Conservation (phyloP, 92 coral and sea anemone genomes). For the Isaurus tuberculatus region DNA sequence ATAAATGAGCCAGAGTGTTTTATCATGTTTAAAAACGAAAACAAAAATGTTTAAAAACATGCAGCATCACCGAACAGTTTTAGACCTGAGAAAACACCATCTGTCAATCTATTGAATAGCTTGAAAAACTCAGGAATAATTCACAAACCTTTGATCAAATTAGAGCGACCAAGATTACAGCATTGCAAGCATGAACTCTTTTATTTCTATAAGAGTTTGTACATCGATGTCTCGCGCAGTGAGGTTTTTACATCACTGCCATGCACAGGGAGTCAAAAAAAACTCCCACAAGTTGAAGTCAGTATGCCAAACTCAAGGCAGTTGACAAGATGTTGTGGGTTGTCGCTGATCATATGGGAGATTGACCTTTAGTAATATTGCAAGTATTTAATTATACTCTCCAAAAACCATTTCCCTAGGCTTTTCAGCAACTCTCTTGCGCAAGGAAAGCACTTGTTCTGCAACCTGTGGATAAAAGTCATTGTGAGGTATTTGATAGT, state of each 20-base stretch:
- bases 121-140: background rate
- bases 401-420: slow-evolving; percentile 46
- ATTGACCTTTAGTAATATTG: slow-evolving; percentile 43
- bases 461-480: slow-evolving; percentile 56
- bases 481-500: slow-evolving; percentile 52
- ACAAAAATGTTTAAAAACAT: no score
- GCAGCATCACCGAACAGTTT: no score
- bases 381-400: slow-evolving; percentile 44
- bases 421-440: slow-evolving; percentile 54
- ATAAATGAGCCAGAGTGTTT: background rate
- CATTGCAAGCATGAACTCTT: slow-evolving; percentile 35
- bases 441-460: slow-evolving; percentile 56
- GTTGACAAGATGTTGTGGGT: no score
- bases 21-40: background rate
- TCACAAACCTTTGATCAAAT: slow-evolving; percentile 32
- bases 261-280: background rate
- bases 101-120: no score
- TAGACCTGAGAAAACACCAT: no score
- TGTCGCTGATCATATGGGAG: no score
- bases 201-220: background rate
- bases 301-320: background rate
- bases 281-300: background rate
- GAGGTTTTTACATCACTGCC: background rate
- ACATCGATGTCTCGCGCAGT: background rate
- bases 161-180: slow-evolving; percentile 47